These are phyloP conservation scores for Baccha elongata DNA, from an alignment of 2,888 invertebrate species.

Conservation along the genomic window DNA sequence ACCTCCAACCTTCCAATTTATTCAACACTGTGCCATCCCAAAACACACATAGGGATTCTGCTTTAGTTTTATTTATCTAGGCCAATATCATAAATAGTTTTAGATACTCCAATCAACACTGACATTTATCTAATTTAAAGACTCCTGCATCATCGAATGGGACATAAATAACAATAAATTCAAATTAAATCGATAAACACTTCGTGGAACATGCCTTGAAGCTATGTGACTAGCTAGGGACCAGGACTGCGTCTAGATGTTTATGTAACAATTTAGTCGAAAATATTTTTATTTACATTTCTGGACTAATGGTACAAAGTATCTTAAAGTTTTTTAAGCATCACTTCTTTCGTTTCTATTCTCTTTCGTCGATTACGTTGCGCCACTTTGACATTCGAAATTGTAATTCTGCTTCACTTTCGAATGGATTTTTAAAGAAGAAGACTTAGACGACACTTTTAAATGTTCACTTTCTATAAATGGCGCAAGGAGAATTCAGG, in stretches of 20 bases:
- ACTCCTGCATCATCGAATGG: slow-evolving; percentile 49
- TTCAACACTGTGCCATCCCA: background rate
- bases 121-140: slow-evolving; percentile 53
- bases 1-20: background rate
- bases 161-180: slow-evolving; percentile 46
- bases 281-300: slow-evolving; percentile 59
- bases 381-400: slow-evolving; percentile 37
- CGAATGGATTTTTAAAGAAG: slow-evolving; percentile 22
- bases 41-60: no score
- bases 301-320: slow-evolving; percentile 39
- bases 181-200: slow-evolving; percentile 54
- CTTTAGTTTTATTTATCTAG: slow-evolving; percentile 18
- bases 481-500: background rate
- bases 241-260: background rate
- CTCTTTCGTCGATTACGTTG: background rate
- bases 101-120: slow-evolving; percentile 9
- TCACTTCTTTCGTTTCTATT: slow-evolving; percentile 8
- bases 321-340: slow-evolving; percentile 2
- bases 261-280: slow-evolving; percentile 52
- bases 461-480: background rate
- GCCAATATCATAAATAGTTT: slow-evolving; percentile 40
- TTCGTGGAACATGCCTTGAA: background rate
- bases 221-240: background rate
- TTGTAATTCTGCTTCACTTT: slow-evolving; percentile 41
- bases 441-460: background rate